phyloP scores from a whole-genome alignment of 2,888 invertebrate species.

The Laothoe populi region DNA sequence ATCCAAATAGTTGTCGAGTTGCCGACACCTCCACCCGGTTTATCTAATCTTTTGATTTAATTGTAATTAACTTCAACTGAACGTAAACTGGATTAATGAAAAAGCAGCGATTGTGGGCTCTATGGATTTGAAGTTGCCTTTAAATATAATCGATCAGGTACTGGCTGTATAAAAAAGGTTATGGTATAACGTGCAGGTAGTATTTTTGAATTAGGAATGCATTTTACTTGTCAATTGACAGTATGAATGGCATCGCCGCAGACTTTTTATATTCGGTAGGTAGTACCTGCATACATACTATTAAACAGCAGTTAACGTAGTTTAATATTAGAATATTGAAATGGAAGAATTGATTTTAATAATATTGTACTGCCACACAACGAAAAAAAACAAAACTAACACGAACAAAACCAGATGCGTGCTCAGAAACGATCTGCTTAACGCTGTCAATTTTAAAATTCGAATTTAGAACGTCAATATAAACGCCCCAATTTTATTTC shows the following conservation, averaged over 20 bases:
- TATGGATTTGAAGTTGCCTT: not conserved
- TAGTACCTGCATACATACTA: too few species aligned
- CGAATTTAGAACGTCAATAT: slow-evolving; percentile 15
- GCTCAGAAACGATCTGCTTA: slow-evolving; percentile 13
- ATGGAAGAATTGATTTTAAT: too few species aligned
- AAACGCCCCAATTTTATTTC: slow-evolving; percentile 18
- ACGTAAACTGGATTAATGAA: not conserved
- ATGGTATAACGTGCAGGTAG: not conserved
- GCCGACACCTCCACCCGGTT: slow-evolving; percentile 22
- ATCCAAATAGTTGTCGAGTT: slow-evolving; percentile 25
- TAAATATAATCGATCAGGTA: not conserved
- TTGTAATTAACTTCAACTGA: slow-evolving; percentile 25
- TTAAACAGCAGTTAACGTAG: too few species aligned
- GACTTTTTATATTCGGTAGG: not conserved
- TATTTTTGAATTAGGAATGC: not conserved
- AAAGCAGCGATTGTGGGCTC: not conserved
- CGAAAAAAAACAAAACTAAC: not conserved
- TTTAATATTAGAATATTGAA: too few species aligned
- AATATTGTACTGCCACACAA: not conserved
- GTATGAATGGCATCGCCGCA: not conserved
- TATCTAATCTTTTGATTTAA: slow-evolving; percentile 28
- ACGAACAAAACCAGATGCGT: slow-evolving; percentile 1
- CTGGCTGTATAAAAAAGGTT: not conserved
- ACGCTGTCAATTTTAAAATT: slow-evolving; percentile 20
- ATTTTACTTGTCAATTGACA: not conserved